Percentiles rank a stretch among this genome's conserved stretches.
Evolutionary conservation across 2,888 invertebrate genomes (phyloP).

Genomic region (Agrochola circellaris): DNA sequence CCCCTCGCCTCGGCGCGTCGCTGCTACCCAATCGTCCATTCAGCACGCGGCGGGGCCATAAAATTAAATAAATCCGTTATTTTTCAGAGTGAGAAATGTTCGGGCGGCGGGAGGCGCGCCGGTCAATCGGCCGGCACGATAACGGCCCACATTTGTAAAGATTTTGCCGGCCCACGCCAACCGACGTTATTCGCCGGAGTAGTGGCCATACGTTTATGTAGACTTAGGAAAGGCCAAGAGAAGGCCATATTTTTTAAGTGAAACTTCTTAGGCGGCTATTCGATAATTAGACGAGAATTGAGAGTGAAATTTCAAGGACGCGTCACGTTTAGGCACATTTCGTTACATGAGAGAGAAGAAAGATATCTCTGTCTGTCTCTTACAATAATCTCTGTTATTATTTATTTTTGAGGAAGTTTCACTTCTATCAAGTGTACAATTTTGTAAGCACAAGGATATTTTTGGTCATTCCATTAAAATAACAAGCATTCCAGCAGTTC

Average conservation of each 20-base stretch:
- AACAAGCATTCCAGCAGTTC: background rate
- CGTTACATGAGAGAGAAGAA: too few relatives aligned
- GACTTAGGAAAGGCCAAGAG: constrained; percentile 67
- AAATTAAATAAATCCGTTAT: constrained; percentile 91
- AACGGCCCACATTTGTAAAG: constrained; percentile 90
- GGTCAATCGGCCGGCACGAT: constrained; percentile 89
- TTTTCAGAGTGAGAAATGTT: constrained; percentile 89
- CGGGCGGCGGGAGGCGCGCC: constrained; percentile 76
- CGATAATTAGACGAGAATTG: too few relatives aligned
- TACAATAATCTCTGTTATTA: too few relatives aligned
- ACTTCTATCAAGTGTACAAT: too few relatives aligned
- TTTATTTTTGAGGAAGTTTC: too few relatives aligned
- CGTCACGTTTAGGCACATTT: too few relatives aligned
- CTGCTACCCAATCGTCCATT: constrained; percentile 86
- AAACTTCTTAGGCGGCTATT: too few relatives aligned
- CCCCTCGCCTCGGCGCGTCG: constrained; percentile 68
- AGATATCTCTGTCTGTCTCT: too few relatives aligned
- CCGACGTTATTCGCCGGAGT: constrained; percentile 79
- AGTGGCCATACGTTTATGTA: constrained; percentile 83
- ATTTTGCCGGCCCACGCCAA: constrained; percentile 85
- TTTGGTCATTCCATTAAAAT: too few relatives aligned
- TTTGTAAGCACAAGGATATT: too few relatives aligned
- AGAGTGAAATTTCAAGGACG: too few relatives aligned
- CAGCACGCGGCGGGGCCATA: constrained; percentile 89
- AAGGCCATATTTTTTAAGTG: background rate